Base-by-base conservation (phyloP, 2,888 invertebrate genomes). In the Lysandra bellargus region DNA sequence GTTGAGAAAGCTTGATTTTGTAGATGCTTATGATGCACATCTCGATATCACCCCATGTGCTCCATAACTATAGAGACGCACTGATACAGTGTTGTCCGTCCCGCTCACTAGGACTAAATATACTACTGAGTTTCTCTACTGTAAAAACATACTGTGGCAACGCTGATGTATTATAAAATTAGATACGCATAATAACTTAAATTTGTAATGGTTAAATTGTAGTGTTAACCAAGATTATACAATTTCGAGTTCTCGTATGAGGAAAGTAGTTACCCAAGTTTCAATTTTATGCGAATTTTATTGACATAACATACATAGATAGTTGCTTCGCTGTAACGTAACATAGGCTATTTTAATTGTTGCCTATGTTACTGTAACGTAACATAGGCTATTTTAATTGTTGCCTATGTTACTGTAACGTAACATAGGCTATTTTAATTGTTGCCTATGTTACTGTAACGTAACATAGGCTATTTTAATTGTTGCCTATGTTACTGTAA, bases 151-250 rank as follows among this genome's bases (percentile, higher is more conserved):
- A 57, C 57, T 57, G 17, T 57, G 17, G 14, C 57, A 57, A 80
- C 79, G 75, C 78, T 64, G 80, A 79, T 78, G 80, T 79, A 76
- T 57, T 57, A 76, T 76, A 76, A 53, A 57, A 76, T 76, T 57
- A 57, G 76, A 76, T 33, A 76, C 76, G 57, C 53, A 33, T 33
- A 33, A 76, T 76, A 53, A 76, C 1, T 76, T 1, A 23, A 7
- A 33, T 57, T 57, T 75, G 17, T 76, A 76, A 76, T 76, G 17
- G 76, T 33, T 14, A 33, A 76, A 53, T 76, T 57, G 30, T 53
- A 75, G 44, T 40, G 49, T 30, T 14, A 17, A 57, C 33, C 33
- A 44, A 30, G 14, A 53, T 33, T 76, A 76, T 30, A 76, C 76
- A 76, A 57, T 57, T 17, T 57, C 5, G 14, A 33, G 33, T 69